Conservation (phyloP, 37 sponge, comb jelly and placozoan genomes). For the Crambe crambe region DNA sequence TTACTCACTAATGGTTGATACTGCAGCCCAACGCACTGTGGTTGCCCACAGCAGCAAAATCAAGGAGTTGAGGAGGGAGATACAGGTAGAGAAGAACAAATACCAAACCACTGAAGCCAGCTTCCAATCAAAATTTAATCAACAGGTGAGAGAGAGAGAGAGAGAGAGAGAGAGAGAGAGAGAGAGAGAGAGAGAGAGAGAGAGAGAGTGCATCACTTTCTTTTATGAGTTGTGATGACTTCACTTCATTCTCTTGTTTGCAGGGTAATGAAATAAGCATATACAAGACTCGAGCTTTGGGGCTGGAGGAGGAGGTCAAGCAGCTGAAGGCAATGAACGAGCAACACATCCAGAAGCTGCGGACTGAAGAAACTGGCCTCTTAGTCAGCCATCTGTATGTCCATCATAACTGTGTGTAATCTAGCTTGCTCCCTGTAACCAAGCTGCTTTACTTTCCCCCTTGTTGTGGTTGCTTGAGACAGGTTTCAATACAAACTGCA, state of each 20-base stretch:
- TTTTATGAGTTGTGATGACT: background rate
- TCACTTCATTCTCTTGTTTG: background rate
- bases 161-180: too few relatives aligned
- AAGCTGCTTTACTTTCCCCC: background rate
- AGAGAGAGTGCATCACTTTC: background rate
- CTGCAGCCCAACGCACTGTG: conserved; percentile 54
- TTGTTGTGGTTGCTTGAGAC: too few relatives aligned
- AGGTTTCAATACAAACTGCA: too few relatives aligned
- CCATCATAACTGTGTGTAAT: background rate
- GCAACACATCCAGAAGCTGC: conserved; percentile 1
- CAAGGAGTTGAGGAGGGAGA: conserved; percentile 58
- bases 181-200: too few relatives aligned
- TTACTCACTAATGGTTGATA: background rate
- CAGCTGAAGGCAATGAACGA: background rate
- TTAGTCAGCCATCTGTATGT: conserved; percentile 1
- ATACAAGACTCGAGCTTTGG: conserved; percentile 5
- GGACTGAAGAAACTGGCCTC: background rate
- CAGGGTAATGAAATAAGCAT: conserved; percentile 16
- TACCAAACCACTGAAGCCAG: conserved; percentile 13
- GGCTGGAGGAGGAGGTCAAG: conserved; percentile 45
- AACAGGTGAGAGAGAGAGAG: too few relatives aligned
- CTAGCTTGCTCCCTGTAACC: background rate
- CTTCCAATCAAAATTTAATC: conserved; percentile 22
- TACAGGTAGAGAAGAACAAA: conserved; percentile 4
- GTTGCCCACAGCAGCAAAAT: conserved; percentile 33